Evolutionary conservation across 1,140 invertebrate species (phyloP).

Genomic region (Euschistus heros): DNA sequence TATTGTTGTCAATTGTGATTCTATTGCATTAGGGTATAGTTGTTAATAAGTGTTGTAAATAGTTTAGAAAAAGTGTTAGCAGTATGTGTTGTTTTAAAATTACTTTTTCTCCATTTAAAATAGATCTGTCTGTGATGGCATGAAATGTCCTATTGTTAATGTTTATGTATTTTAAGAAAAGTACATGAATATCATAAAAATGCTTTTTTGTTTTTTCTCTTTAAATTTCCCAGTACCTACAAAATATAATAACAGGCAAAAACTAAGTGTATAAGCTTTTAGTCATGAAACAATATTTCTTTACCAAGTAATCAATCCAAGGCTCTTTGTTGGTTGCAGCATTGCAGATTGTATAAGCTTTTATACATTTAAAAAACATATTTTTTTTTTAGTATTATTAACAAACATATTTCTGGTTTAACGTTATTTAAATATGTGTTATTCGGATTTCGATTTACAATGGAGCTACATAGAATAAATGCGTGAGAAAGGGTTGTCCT

Average conservation of each 20-base stretch:
- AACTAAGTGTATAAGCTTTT: neutral
- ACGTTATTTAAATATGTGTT: too few relatives aligned
- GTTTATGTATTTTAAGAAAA: constrained; percentile 21
- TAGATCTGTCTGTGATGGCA: constrained; percentile 24
- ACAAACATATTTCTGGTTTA: too few relatives aligned
- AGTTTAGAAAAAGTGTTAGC: constrained; percentile 15
- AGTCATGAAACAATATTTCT: neutral
- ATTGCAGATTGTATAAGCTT: too few relatives aligned
- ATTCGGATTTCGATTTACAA: too few relatives aligned
- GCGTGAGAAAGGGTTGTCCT: too few relatives aligned
- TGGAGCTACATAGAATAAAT: too few relatives aligned
- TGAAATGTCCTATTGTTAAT: constrained; percentile 23
- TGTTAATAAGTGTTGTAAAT: constrained; percentile 22
- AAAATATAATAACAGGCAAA: neutral
- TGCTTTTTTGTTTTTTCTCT: neutral
- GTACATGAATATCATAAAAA: constrained; percentile 14
- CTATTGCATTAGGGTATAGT: constrained; percentile 16
- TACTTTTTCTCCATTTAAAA: constrained; percentile 8
- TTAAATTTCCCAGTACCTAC: neutral
- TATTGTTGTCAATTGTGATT: constrained; percentile 22
- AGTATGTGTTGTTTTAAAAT: constrained; percentile 14
- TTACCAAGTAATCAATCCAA: neutral
- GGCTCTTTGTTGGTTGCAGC: too few relatives aligned
- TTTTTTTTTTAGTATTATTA: too few relatives aligned
- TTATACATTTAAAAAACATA: too few relatives aligned